Conservation (phyloP, 1,140 invertebrate genomes). For the Zaprionus ghesquierei region DNA sequence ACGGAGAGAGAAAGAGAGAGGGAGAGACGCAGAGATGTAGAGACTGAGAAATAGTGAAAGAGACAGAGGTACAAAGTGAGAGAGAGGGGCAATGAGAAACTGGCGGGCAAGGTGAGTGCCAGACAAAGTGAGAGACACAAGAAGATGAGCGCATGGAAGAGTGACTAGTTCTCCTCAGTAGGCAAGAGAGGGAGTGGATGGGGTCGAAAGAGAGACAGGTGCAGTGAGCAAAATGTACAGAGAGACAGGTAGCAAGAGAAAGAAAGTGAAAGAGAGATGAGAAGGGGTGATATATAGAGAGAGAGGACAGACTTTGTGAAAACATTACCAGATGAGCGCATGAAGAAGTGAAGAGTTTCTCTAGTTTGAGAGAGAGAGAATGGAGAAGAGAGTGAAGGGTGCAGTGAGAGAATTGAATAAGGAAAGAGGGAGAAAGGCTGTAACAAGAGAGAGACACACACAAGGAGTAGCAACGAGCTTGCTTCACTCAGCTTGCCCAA, state of each 20-base stretch:
- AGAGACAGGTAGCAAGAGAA: not conserved
- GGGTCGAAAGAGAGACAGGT: not conserved
- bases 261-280: not conserved
- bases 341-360: not conserved
- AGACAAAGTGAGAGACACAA: not conserved
- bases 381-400: not conserved
- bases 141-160: not conserved
- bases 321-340: not conserved
- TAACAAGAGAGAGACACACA: not conserved
- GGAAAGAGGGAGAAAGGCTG: not conserved
- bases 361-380: not conserved
- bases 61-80: not conserved
- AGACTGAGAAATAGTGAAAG: not conserved
- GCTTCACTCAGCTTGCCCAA: too few relatives aligned
- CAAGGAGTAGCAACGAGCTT: not conserved
- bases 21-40: not conserved
- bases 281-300: not conserved
- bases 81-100: not conserved
- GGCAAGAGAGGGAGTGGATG: not conserved
- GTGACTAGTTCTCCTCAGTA: not conserved
- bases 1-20: slow-evolving; percentile 12
- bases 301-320: not conserved
- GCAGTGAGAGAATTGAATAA: not conserved
- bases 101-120: not conserved
- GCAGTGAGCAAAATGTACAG: not conserved